Evolutionary conservation across 2,888 invertebrate genomes (phyloP).

Genomic region (Mylabris sibirica): DNA sequence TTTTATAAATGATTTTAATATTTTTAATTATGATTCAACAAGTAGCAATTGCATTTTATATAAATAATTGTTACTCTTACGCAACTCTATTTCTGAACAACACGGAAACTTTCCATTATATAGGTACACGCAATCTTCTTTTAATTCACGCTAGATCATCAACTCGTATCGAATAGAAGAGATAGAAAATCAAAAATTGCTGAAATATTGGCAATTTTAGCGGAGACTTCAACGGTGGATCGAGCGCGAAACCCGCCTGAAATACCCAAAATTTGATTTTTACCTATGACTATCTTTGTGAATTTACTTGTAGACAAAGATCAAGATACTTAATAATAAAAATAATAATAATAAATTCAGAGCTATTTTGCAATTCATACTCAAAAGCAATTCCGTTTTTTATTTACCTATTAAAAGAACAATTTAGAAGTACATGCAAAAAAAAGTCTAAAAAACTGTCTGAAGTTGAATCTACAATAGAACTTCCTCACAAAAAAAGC

Average conservation of each 20-base stretch:
- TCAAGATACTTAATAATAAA: too few relatives aligned
- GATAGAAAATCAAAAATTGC: neutral
- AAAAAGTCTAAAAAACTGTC: too few relatives aligned
- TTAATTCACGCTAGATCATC: neutral
- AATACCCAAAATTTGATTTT: too few relatives aligned
- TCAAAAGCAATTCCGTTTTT: too few relatives aligned
- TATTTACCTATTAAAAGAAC: too few relatives aligned
- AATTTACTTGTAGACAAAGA: too few relatives aligned
- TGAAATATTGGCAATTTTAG: neutral
- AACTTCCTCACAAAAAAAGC: too few relatives aligned
- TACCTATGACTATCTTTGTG: too few relatives aligned
- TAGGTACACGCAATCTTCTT: neutral
- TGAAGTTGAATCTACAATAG: too few relatives aligned
- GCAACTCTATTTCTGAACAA: neutral
- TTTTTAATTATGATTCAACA: slow-evolving; percentile 11
- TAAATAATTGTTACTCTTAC: neutral
- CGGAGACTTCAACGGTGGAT: neutral
- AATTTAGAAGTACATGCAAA: too few relatives aligned
- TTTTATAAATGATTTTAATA: slow-evolving; percentile 14
- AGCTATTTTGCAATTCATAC: too few relatives aligned
- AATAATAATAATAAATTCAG: too few relatives aligned
- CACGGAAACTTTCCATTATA: neutral
- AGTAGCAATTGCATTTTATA: slow-evolving; percentile 1
- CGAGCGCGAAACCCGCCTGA: neutral
- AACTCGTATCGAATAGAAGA: neutral